Base-by-base conservation (phyloP, 2,888 invertebrate species). In the Lochmaea capreae region DNA sequence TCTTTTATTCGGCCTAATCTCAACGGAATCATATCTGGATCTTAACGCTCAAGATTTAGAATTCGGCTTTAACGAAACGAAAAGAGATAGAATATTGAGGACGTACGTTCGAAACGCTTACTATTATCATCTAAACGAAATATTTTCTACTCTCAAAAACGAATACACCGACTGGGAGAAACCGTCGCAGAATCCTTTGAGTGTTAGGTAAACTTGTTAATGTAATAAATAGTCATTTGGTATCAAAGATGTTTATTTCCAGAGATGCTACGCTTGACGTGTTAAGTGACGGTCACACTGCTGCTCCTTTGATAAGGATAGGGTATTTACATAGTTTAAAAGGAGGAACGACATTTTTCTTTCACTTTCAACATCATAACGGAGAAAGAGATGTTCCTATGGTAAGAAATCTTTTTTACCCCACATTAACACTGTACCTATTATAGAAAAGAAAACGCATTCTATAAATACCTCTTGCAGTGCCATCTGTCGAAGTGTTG, bases 81-180 rank as follows among this genome's bases (percentile, higher is more conserved):
- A 95, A 75, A 90, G 95, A 76, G 96, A 96, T 88, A 91, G 95
- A 76, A 95, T 96, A 85, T 89, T 96, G 81, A 90, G 98, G 88
- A 97, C 97, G 65, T 95, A 95, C 87, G 97, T 98, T 77, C 92
- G 97, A 79, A 98, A 98, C 89, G 93, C 97, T 73, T 98, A 95
- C 88, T 94, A 95, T 85, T 98, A 94, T 88, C 98, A 98, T 88
- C 91, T 97, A 81, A 97, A 96, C 88, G 97, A 98, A 89, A 96
- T 96, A 84, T 95, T 96, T 87, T 96, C 97, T 68, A 97, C 97
- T 69, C 90, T 98, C 81, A 90, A 90, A 86, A 97, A 98, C 87
- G 97, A 98, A 87, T 98, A 98, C 88, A 97, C 97, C 74, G 97
- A 98, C 87, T 98, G 98, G 97, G 96, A 95, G 87, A 92, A 93